Base-by-base conservation (phyloP, 2,797 vertebrate species). In the Champsocephalus gunnari region DNA sequence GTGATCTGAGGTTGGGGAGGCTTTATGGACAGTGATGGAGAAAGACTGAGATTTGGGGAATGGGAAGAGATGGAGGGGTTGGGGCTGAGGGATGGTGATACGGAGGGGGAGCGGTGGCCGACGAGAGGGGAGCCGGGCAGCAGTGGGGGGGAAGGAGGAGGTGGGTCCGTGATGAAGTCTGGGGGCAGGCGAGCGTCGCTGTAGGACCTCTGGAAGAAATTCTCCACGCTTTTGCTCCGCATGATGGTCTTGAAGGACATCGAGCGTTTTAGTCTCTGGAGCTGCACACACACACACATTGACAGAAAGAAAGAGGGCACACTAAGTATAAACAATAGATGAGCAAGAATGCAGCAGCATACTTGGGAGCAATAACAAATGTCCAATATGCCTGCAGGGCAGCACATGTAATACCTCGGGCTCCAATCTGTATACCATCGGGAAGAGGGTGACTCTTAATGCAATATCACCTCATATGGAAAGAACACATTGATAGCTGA, bases 171-270 rank as follows among this genome's bases (percentile, higher is more conserved):
- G 82, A 95, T 94, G 89, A 96, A 94, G 69, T 97, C 96, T 0
- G 95, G 90, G 3, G 96, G 95, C 58, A 96, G 90, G 67, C 94
- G 95, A 57, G 96, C 93, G 54, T 97, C 97, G 11, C 95, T 96
- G 93, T 95, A 94, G 6, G 96, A 95, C 65, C 96, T 94, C 71
- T 96, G 96, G 92, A 97, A 96, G 89, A 98, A 97, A 90, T 96
- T 98, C 91, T 98, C 97, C 76, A 97, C 89, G 1, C 97, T 98
- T 87, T 97, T 98, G 80, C 97, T 98, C 62, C 97, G 95, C 89
- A 98, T 96, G 80, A 97, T 93, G 73, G 95, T 96, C 93, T 96
- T 97, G 88, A 98, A 97, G 24, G 96, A 97, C 45, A 98, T 91
- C 0, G 97, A 96, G 43, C 97, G 96, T 66, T 96, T 97, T 82